Conservation (phyloP, 2,797 vertebrate species). For the Micropoecilia bifurca region DNA sequence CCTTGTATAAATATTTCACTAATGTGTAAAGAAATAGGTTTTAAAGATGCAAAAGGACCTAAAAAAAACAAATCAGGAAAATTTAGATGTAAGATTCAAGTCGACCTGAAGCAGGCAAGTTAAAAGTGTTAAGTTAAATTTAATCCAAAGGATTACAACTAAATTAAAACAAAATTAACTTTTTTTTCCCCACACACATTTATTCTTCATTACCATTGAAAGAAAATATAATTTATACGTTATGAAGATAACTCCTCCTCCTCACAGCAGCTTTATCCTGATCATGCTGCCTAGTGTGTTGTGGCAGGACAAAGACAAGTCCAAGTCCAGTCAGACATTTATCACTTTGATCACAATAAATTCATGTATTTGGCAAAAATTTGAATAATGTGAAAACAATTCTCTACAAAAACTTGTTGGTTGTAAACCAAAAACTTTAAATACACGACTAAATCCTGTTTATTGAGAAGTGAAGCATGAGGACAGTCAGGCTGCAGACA, state of each 20-base stretch:
- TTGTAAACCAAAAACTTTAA: background rate
- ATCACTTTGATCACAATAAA: background rate
- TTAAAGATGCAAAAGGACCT: background rate
- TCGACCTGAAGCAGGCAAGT: background rate
- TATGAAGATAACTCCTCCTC: background rate
- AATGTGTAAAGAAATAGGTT: background rate
- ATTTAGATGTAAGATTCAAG: background rate
- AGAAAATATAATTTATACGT: too few species aligned
- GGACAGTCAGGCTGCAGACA: rapidly evolving
- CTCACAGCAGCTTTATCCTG: background rate
- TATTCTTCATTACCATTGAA: background rate
- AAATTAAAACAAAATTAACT: too few species aligned
- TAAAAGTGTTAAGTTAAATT: too few species aligned
- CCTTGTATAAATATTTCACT: background rate
- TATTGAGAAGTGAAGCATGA: background rate
- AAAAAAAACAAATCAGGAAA: background rate
- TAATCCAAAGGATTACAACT: too few species aligned
- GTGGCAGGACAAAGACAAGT: background rate
- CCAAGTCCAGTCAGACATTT: too few species aligned
- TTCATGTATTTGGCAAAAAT: background rate
- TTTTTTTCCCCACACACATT: too few species aligned
- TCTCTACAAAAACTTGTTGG: background rate
- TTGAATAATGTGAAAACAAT: background rate
- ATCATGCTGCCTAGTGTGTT: background rate
- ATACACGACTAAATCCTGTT: background rate